Base-by-base conservation (phyloP, 64 coral and sea anemone genomes). In the Acropora yongei region DNA sequence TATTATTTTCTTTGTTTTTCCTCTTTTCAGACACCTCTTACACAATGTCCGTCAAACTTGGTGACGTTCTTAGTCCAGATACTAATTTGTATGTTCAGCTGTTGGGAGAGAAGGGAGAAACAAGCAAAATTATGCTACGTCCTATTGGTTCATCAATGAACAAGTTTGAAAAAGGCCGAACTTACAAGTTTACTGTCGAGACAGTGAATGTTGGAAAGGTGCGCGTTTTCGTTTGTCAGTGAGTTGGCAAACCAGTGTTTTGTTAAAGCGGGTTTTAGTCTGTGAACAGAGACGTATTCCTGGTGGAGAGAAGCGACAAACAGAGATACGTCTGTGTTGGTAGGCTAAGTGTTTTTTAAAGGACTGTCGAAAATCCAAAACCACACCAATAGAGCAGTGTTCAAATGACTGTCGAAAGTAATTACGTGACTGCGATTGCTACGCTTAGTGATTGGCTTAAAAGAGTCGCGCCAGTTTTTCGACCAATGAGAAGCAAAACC, bases 61-160 rank as follows among this genome's bases (percentile, higher is more conserved):
- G 97, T n/a, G 97, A 99, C 39, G 97, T 99, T 20, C 78, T 93
- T 1, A 99, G 89, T 68, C 94, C 97, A 42, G 94, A 99, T 17
- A 94, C 97, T 18, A 99, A 93, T 18, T 78, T 99, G 0, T 95
- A 99, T 50, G 94, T 99, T 66, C 97, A 99, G 75, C 68, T 99
- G 79, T 96, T 89, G 75, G 97, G 97, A 19, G 97, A 96, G 57
- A 90, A 92, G 61, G 97, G 97, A 73, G 97, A 99, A 85, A 99
- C 97, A 0, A 99, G 97, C 78, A 99, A 99, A 41, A 99, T 99
- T 11, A 99, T 99, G 97, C 80, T 99, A 17, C 88, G 97, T 17
- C 97, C 97, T n/a, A 94, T 96, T 53, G 97, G 97, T 6, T 90
- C 94, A 1, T 99, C 97, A 6, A 77, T 99, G 4, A 96, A 93